Evolutionary conservation across 2,888 invertebrate genomes (phyloP), one percentile per base, ranked within the genome.

Genomic region (Eugnorisma glareosa): DNA sequence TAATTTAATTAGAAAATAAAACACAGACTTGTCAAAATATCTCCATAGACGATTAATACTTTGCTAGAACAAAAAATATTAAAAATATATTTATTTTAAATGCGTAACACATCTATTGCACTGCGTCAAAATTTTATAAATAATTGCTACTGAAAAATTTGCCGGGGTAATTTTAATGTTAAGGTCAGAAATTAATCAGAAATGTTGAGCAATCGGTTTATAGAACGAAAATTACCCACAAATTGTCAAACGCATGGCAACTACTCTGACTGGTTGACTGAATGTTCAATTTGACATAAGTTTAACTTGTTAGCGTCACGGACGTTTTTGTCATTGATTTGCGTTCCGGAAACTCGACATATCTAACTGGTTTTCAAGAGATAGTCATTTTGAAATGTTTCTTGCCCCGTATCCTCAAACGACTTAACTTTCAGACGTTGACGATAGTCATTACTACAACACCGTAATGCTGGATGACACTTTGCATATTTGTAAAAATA

Each of bases 21-120:
- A 85, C 69, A 84, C 77, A 77, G 73, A 86, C 81, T 82, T 72
- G 78, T 83, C 81, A 84, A 84, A 84, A 88, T 84, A 89, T 84
- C 64, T 87, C 70, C 81, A 81, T 89, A 84, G 84, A 87, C 83
- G 83, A 89, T 75, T 86, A 89, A 86, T 84, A 86, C 84, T 86
- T 89, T 73, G 71, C 88, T 85, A 89, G 67, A 86, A 85, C 77
- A 80, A 84, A 80, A 79, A 68, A 77, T 77, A 79, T 86, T 75
- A 81, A 86, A 88, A 84, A 86, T 86, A 84, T 88, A 85, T 82
- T 82, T 78, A 78, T 74, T 86, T 81, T 83, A 88, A 89, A 89
- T 88, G 88, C 82, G 70, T 82, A 77, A 83, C 73, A 82, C 79
- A 84, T 86, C 77, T 89, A 89, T 88, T 88, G 88, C 88, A 89